Base-by-base conservation (phyloP, 2,113 vertebrate species). In the Narcine bancroftii region DNA sequence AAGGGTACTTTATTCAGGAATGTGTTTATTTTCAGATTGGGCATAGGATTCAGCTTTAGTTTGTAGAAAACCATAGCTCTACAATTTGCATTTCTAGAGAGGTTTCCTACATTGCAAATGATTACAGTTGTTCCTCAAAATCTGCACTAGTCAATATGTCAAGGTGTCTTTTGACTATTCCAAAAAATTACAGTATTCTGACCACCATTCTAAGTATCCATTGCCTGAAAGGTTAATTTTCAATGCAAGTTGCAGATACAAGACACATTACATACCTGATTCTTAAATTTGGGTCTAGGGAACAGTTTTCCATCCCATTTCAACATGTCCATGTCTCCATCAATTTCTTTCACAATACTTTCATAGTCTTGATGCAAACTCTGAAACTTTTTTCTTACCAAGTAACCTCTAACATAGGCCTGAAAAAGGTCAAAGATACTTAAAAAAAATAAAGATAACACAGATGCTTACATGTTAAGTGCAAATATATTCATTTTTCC, bases 271-370 rank as follows among this genome's bases (percentile, higher is more conserved):
- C 92, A 2, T 81, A 97, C 96, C 91, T 93, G 93, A 73, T 96
- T 92, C 63, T 93, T 93, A 92, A 99, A 99, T 19, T 79, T 17
- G 0, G 98, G 98, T 11, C 81, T 93, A 0, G 95, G 95, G 83
- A 98, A 93, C 0, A 94, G 10, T 6, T 26, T 45, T 0, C 94
- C 94, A 15, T 36, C 95, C 98, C 98, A 99, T 21, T 85, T 79
- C 93, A 99, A 93, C 71, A 92, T 93, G 1, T 92, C 92, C 94
- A 96, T 89, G 24, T 93, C 94, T 1, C 97, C 98, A 60, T 99
- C 98, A 5, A 98, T 95, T 92, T 98, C 97, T 81, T 21, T 95
- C 77, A 99, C 97, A 76, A 95, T 93, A 10, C 95, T 95, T 93
- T 97, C 97, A 94, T 97, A 99, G 33, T 98, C 96, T 4, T 92